These are phyloP conservation scores for Rhagoletis pomonella DNA, from an alignment of 1,140 invertebrate species.

Conservation along the genomic window DNA sequence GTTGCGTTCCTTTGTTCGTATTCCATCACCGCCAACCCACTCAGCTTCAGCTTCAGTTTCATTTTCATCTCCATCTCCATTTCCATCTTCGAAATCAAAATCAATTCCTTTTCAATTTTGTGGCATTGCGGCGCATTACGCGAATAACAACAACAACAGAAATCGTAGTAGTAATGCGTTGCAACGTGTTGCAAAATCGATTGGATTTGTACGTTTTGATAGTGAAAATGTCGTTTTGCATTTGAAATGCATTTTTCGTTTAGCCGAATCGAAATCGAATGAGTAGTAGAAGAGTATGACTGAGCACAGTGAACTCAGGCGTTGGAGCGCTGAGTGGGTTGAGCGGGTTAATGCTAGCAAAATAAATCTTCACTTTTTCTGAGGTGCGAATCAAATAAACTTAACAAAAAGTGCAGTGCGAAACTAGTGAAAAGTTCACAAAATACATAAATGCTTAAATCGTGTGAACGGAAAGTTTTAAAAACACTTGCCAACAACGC, in stretches of 20 bases:
- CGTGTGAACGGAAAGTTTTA: constrained; percentile 34
- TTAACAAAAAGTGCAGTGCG: not conserved
- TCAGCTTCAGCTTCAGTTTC: not conserved
- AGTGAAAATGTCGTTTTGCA: constrained; percentile 45
- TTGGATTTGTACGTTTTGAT: constrained; percentile 51
- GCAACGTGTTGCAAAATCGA: constrained; percentile 39
- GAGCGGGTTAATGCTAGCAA: constrained; percentile 18
- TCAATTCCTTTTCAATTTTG: constrained; percentile 52
- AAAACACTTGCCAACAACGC: constrained; percentile 31
- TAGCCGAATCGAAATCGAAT: not conserved
- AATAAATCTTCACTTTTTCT: constrained; percentile 47
- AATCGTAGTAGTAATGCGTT: not conserved
- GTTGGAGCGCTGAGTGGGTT: not conserved
- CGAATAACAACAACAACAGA: not conserved
- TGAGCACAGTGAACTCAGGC: not conserved
- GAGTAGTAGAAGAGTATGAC: not conserved
- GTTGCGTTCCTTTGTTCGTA: too few relatives aligned
- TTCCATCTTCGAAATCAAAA: constrained; percentile 30
- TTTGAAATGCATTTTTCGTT: constrained; percentile 35
- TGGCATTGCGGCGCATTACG: constrained; percentile 25
- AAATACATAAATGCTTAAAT: constrained; percentile 46
- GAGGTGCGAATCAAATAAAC: constrained; percentile 19
- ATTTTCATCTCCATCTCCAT: not conserved
- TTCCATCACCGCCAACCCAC: not conserved
- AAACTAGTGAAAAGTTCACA: constrained; percentile 27